Conservation (phyloP, 2,888 invertebrate species). For the Acleris sparsana region DNA sequence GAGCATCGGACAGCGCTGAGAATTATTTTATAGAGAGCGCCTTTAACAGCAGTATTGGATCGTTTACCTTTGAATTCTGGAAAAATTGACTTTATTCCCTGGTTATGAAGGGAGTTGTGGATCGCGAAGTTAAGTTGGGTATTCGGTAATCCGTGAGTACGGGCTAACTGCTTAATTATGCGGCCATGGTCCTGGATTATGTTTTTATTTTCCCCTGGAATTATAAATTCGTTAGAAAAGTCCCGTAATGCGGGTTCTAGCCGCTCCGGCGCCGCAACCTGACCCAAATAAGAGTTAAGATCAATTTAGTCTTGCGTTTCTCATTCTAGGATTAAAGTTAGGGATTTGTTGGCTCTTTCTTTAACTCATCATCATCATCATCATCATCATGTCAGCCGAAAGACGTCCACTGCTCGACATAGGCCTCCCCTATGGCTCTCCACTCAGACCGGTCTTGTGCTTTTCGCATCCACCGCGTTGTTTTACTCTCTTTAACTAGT, state of each 20-base stretch:
- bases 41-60: slow-evolving; percentile 7
- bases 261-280: neutral
- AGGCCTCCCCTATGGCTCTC: no score
- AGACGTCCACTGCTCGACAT: no score
- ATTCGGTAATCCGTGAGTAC: slow-evolving; percentile 9
- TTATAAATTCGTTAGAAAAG: slow-evolving; percentile 36
- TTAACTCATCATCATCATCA: no score
- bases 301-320: neutral
- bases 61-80: neutral
- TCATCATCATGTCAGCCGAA: no score
- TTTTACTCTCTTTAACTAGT: no score
- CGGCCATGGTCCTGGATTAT: slow-evolving; percentile 30
- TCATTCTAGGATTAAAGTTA: neutral
- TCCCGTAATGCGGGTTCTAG: slow-evolving; percentile 26
- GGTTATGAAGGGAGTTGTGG: neutral
- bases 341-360: no score
- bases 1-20: slow-evolving; percentile 30
- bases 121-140: neutral
- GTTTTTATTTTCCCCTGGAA: slow-evolving; percentile 34
- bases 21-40: slow-evolving; percentile 34
- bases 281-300: neutral
- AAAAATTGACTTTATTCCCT: neutral
- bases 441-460: no score
- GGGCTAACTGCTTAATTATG: slow-evolving; percentile 35
- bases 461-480: no score